Percentiles rank a stretch among this genome's conserved stretches.
phyloP scores from a whole-genome alignment of 2,888 invertebrate species.

The Phyllotreta cruciferae region DNA sequence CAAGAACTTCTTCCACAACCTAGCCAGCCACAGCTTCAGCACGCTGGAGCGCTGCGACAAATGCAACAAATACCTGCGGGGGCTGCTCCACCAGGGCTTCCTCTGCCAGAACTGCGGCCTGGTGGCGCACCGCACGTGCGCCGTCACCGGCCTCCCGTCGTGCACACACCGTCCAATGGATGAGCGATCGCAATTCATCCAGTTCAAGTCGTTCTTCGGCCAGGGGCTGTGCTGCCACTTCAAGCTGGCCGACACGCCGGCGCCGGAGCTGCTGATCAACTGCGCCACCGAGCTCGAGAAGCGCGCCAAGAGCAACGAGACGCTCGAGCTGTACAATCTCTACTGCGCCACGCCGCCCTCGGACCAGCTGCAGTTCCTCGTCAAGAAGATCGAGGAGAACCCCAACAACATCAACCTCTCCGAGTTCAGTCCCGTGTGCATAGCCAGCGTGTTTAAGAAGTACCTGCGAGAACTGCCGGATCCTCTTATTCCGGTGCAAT shows the following conservation, averaged over 20 bases:
- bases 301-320: slow-evolving; percentile 61
- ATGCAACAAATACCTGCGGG: slow-evolving; percentile 75
- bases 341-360: slow-evolving; percentile 70
- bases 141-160: slow-evolving; percentile 68
- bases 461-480: slow-evolving; percentile 77
- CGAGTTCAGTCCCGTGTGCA: slow-evolving; percentile 63
- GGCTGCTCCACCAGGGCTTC: slow-evolving; percentile 74
- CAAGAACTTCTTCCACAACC: slow-evolving; percentile 55
- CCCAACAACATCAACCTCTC: slow-evolving; percentile 58
- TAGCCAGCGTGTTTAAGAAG: slow-evolving; percentile 72
- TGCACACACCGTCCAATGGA: slow-evolving; percentile 52
- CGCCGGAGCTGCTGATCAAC: slow-evolving; percentile 64
- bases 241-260: slow-evolving; percentile 63
- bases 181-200: slow-evolving; percentile 52
- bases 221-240: slow-evolving; percentile 70
- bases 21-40: slow-evolving; percentile 72
- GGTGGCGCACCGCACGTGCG: slow-evolving; percentile 74
- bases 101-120: slow-evolving; percentile 77
- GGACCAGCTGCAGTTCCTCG: slow-evolving; percentile 67
- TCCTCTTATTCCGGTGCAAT: slow-evolving; percentile 76
- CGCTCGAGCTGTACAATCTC: slow-evolving; percentile 70
- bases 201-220: slow-evolving; percentile 65
- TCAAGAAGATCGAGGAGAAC: slow-evolving; percentile 63
- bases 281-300: slow-evolving; percentile 70
- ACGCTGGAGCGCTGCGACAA: slow-evolving; percentile 74